Evolutionary conservation across 2,113 vertebrate genomes (phyloP).

Genomic region (Notiomystis cincta): DNA sequence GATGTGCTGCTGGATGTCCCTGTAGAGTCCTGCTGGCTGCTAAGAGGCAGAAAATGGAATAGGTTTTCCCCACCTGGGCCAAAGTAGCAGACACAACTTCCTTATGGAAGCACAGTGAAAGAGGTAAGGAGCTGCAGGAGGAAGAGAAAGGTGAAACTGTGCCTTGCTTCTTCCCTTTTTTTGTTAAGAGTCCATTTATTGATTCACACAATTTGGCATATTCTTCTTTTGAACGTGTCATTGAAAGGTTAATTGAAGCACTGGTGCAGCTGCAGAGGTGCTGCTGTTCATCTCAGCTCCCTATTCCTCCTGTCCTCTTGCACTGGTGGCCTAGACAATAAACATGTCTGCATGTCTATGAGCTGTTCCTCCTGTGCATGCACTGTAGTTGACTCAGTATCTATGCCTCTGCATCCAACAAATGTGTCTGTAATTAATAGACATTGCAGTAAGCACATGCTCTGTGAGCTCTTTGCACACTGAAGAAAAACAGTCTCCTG

Average conservation of each 20-base stretch:
- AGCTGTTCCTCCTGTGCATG: neutral
- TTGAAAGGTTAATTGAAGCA: neutral
- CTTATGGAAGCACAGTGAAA: neutral
- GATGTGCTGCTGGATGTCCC: neutral
- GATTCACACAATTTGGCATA: neutral
- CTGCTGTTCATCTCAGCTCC: neutral
- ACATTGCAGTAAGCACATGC: neutral
- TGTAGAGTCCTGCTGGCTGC: neutral
- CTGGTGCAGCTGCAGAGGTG: neutral
- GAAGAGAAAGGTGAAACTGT: neutral
- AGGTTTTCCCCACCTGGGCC: neutral
- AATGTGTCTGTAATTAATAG: neutral
- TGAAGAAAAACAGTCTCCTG: neutral
- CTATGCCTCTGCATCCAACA: neutral
- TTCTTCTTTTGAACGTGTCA: neutral
- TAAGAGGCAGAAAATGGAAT: neutral
- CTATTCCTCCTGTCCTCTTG: neutral
- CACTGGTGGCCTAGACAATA: neutral
- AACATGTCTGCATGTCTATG: accelerated
- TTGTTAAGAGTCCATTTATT: too few species aligned
- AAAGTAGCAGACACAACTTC: neutral
- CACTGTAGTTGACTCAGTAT: neutral
- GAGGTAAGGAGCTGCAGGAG: neutral
- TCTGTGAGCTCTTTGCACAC: neutral
- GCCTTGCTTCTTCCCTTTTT: neutral